Evolutionary conservation across 1,140 invertebrate species (phyloP), one percentile per base, ranked within the genome.

Genomic region (Doryteuthis pealeii): DNA sequence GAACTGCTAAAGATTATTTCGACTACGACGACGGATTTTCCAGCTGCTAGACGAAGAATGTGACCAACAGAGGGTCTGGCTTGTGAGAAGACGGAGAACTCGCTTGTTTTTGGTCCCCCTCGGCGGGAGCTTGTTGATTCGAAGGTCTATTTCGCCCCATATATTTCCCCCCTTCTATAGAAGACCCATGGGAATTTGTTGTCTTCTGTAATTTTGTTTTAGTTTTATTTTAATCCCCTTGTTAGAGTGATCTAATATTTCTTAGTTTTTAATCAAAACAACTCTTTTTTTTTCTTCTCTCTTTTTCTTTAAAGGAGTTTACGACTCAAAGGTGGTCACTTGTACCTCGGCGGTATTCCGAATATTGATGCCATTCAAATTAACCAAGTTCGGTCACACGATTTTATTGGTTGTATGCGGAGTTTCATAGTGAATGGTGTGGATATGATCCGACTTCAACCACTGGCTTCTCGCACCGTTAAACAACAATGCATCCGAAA

Each of bases 331-430:
- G 71, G 72, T 31, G 45, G 35, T n/a, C 69, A 96, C 83, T 87
- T 98, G 67, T 90, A 93, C 32, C 90, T 98, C 75, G 96, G 96
- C 35, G 96, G 96, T 28, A 85, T 98, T 15, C 89, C 91, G 49
- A 92, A 92, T 69, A 93, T 95, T 0, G 93, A 96, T 87, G 92
- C 94, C 1, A 91, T 97, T 0, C 90, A 94, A 72, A 93, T 94
- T 0, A 95, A 94, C 0, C 95, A 97, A 89, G 91, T 98, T 31
- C 92, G 93, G 77, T 93, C 95, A 5, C 95, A 97, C 83, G 96
- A 98, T 85, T 92, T 98, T 70, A 92, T 97, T 45, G 96, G 96
- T 2, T 98, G 96, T 82, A 91, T 98, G 71, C 94, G 97, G 80
- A 95, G 94, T 77, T 92, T 97, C 0, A 91, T 92, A 0, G 92